Conservation (phyloP, 2,888 invertebrate genomes). For the Drosophila picticornis region DNA sequence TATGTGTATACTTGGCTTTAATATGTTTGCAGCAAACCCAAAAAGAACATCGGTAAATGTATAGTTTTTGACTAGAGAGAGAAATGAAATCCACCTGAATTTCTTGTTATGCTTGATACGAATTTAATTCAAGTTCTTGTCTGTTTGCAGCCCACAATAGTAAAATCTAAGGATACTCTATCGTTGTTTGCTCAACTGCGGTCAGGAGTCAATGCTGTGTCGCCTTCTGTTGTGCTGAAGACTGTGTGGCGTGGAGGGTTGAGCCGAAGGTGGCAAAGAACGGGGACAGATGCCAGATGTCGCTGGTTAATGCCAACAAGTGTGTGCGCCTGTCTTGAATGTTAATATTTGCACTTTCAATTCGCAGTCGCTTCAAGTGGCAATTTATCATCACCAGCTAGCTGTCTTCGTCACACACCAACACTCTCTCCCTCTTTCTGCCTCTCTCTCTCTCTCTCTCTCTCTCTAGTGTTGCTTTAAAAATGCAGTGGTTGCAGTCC, state of each 20-base stretch:
- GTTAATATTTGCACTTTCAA: constrained; percentile 77
- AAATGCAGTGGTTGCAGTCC: constrained; percentile 25
- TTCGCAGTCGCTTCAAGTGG: constrained; percentile 57
- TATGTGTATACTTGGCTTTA: constrained; percentile 28
- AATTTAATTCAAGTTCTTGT: constrained; percentile 65
- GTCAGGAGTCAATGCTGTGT: constrained; percentile 12
- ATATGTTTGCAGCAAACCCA: constrained; percentile 22
- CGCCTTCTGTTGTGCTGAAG: constrained; percentile 22
- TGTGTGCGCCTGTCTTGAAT: constrained; percentile 66
- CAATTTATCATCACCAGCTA: constrained; percentile 57
- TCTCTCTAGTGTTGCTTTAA: constrained; percentile 24
- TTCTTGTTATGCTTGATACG: constrained; percentile 9
- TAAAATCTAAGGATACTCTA: constrained; percentile 22
- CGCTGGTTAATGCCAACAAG: constrained; percentile 63
- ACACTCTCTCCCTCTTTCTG: neutral
- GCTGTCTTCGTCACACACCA: constrained; percentile 9
- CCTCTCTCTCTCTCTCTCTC: neutral
- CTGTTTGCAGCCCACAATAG: constrained; percentile 22
- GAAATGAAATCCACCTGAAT: constrained; percentile 24
- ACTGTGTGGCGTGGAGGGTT: constrained; percentile 14
- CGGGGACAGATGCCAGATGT: neutral
- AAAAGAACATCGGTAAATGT: neutral
- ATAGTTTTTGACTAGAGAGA: neutral
- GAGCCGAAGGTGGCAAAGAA: neutral
- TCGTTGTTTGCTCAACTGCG: constrained; percentile 34